These are phyloP conservation scores for Apodemus sylvaticus DNA, from an alignment of 2,113 vertebrate genomes.

Conservation along the genomic window DNA sequence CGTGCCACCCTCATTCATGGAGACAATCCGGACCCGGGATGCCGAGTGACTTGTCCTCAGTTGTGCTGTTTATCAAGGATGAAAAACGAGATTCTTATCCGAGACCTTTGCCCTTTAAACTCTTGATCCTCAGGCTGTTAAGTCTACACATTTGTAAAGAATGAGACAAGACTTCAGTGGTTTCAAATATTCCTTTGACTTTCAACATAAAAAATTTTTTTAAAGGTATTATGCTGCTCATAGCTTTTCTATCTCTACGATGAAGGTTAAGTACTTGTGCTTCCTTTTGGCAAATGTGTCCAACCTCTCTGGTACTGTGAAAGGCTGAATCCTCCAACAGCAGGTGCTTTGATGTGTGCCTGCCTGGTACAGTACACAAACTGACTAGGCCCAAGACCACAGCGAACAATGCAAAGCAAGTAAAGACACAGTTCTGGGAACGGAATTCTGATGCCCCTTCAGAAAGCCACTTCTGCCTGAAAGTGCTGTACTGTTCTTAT, in stretches of 20 bases:
- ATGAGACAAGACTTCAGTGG: conserved; percentile 26
- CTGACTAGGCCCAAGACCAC: background rate
- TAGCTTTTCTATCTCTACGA: conserved; percentile 20
- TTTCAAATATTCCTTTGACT: background rate
- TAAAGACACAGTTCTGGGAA: background rate
- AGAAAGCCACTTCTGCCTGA: background rate
- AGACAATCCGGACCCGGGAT: background rate
- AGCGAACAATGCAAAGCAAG: background rate
- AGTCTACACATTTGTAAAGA: background rate
- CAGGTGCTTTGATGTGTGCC: background rate
- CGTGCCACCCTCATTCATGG: background rate
- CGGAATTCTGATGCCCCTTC: background rate
- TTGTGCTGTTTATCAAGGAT: background rate
- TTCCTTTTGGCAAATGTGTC: background rate
- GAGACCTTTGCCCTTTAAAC: background rate
- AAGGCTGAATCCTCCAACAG: background rate
- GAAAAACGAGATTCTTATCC: background rate
- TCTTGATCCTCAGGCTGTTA: background rate
- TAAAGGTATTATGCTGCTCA: background rate
- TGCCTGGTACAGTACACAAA: background rate
- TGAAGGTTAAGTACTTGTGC: background rate
- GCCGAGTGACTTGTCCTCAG: background rate
- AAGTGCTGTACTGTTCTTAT: background rate
- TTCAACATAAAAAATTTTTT: background rate
- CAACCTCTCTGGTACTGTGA: background rate